Evolutionary conservation across 2,797 vertebrate species (phyloP).

Genomic region (Masticophis lateralis): DNA sequence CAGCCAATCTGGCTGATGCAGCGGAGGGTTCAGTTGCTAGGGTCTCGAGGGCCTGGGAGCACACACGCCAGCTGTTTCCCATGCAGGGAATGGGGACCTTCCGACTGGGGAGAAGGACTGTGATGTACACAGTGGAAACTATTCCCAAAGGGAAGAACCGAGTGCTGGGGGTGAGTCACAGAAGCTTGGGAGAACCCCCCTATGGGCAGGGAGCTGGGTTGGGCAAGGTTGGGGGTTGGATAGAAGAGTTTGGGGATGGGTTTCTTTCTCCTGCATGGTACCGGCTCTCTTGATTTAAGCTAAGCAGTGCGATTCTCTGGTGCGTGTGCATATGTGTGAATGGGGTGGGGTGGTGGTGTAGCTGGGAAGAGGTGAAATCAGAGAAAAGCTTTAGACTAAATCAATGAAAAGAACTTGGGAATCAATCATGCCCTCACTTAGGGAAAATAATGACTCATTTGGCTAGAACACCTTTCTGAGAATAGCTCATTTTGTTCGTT

Average conservation of each 20-base stretch:
- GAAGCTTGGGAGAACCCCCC: neutral
- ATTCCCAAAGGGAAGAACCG: slow-evolving; percentile 38
- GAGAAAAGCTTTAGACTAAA: neutral
- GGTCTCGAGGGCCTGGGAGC: neutral
- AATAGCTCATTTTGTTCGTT: neutral
- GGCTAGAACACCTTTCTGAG: neutral
- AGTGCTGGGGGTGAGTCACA: slow-evolving; percentile 35
- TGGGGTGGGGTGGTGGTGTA: neutral
- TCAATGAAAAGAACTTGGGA: neutral
- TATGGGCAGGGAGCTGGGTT: neutral
- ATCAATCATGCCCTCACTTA: neutral
- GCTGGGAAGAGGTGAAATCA: too few species aligned
- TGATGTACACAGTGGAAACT: slow-evolving; percentile 40
- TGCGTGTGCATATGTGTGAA: neutral
- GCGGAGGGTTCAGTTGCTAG: neutral
- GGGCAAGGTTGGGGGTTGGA: neutral
- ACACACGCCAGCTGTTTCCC: slow-evolving; percentile 5
- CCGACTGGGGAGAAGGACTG: slow-evolving; percentile 33
- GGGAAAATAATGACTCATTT: neutral
- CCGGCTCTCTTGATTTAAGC: neutral
- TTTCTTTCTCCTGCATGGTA: neutral
- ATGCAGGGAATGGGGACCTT: slow-evolving; percentile 39
- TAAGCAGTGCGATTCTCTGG: neutral
- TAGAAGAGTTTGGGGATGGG: neutral
- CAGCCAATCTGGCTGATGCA: slow-evolving; percentile 18